These are phyloP conservation scores for Battus philenor DNA, from an alignment of 1,140 invertebrate genomes.

Conservation along the genomic window DNA sequence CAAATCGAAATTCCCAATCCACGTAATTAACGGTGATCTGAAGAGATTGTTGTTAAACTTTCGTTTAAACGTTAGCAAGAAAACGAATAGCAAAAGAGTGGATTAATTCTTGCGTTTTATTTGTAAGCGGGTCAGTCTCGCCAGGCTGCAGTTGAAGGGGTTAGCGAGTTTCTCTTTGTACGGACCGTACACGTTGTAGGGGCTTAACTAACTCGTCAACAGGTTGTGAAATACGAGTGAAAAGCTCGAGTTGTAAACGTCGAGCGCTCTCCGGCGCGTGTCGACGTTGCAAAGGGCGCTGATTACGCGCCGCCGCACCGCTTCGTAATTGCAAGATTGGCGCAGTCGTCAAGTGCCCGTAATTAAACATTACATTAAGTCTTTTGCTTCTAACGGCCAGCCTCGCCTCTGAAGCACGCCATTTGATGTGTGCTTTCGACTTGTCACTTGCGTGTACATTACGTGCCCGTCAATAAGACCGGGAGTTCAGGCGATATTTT, in stretches of 20 bases:
- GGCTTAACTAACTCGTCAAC: constrained; percentile 68
- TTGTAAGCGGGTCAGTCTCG: constrained; percentile 22
- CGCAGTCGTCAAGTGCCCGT: constrained; percentile 57
- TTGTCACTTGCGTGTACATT: constrained; percentile 7
- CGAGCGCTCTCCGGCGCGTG: constrained; percentile 48
- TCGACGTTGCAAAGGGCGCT: constrained; percentile 56
- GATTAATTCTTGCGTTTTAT: constrained; percentile 25
- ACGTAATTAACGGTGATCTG: too few species aligned
- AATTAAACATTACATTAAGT: constrained; percentile 64
- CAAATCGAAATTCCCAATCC: too few species aligned
- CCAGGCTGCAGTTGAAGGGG: constrained; percentile 24
- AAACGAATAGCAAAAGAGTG: too few species aligned
- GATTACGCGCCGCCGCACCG: constrained; percentile 55
- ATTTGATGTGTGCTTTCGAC: constrained; percentile 5
- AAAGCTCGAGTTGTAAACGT: constrained; percentile 52
- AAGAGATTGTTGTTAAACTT: too few species aligned
- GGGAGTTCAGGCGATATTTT: too few species aligned
- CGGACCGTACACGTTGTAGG: constrained; percentile 43
- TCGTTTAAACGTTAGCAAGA: too few species aligned
- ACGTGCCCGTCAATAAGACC: too few species aligned
- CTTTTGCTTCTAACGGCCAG: constrained; percentile 29
- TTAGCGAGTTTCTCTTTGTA: constrained; percentile 49
- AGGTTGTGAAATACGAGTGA: constrained; percentile 68
- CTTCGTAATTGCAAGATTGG: constrained; percentile 68
- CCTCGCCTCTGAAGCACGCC: constrained; percentile 1